Evolutionary conservation across 2,888 invertebrate species (phyloP).

Genomic region (Deilephila porcellus): DNA sequence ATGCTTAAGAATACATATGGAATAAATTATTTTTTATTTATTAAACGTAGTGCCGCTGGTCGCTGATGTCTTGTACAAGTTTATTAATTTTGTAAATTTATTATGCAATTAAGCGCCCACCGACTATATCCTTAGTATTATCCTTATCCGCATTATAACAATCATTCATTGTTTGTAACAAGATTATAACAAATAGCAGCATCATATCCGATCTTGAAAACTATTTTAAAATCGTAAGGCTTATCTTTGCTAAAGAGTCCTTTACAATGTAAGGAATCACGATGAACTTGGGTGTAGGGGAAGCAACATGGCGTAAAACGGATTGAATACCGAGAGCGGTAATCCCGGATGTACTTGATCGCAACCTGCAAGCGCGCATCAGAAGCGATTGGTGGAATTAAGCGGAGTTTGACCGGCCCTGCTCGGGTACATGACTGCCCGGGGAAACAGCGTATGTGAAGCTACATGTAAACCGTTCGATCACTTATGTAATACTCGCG

Average conservation of each 20-base stretch:
- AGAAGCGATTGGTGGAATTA: slow-evolving; percentile 15
- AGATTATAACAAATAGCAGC: slow-evolving; percentile 15
- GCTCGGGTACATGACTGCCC: not conserved
- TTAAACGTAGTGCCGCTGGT: not conserved
- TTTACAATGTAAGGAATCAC: not conserved
- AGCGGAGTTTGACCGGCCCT: not conserved
- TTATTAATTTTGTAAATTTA: slow-evolving; percentile 15
- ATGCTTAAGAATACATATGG: slow-evolving; percentile 14
- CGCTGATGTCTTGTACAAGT: slow-evolving; percentile 15
- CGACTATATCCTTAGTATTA: not conserved
- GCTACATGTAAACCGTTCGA: not conserved
- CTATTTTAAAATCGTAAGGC: not conserved
- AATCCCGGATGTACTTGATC: slow-evolving; percentile 5
- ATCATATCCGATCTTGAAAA: not conserved
- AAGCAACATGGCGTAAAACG: slow-evolving; percentile 9
- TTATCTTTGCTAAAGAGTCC: not conserved
- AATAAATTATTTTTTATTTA: slow-evolving; percentile 22
- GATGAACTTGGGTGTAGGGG: slow-evolving; percentile 5
- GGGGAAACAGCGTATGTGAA: not conserved
- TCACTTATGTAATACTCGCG: not conserved
- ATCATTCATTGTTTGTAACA: slow-evolving; percentile 3
- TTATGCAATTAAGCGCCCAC: not conserved
- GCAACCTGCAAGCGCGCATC: not conserved
- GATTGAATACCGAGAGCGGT: not conserved
- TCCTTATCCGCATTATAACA: not conserved